These are phyloP conservation scores for Muscidifurax raptorellus DNA, from an alignment of 1,140 invertebrate genomes.

Conservation along the genomic window DNA sequence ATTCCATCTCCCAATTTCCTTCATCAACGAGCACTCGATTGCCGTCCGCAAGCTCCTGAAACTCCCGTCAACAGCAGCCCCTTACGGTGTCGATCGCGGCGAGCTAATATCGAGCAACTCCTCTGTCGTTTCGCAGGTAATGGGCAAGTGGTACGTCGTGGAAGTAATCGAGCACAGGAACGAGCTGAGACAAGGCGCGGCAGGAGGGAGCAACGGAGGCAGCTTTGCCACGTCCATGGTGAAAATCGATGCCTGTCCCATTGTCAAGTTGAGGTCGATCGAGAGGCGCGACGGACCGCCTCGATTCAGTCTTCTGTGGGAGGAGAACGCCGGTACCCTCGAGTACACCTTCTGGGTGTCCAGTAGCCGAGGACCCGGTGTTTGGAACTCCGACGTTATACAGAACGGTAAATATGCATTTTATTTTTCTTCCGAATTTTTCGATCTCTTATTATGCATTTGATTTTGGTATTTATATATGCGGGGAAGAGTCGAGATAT, in stretches of 20 bases:
- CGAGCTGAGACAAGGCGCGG: not conserved
- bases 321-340: slow-evolving; percentile 32
- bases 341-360: slow-evolving; percentile 46
- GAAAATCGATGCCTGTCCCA: slow-evolving; percentile 32
- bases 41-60: no score
- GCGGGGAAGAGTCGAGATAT: not conserved
- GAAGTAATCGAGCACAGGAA: slow-evolving; percentile 43
- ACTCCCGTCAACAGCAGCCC: no score
- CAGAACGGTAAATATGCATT: slow-evolving; percentile 38
- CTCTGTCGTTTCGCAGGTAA: slow-evolving; percentile 22
- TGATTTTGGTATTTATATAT: no score
- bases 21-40: no score
- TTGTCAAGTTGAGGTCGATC: slow-evolving; percentile 12
- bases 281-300: not conserved
- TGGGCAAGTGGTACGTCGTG: slow-evolving; percentile 53
- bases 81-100: no score
- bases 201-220: no score
- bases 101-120: not conserved
- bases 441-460: no score
- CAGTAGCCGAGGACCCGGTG: not conserved
- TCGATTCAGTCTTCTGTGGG: slow-evolving; percentile 37
- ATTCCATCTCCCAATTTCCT: no score
- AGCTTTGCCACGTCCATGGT: not conserved
- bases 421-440: no score
- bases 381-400: slow-evolving; percentile 37